Evolutionary conservation across 2,797 vertebrate genomes (phyloP).

Genomic region (Helarctos malayanus): DNA sequence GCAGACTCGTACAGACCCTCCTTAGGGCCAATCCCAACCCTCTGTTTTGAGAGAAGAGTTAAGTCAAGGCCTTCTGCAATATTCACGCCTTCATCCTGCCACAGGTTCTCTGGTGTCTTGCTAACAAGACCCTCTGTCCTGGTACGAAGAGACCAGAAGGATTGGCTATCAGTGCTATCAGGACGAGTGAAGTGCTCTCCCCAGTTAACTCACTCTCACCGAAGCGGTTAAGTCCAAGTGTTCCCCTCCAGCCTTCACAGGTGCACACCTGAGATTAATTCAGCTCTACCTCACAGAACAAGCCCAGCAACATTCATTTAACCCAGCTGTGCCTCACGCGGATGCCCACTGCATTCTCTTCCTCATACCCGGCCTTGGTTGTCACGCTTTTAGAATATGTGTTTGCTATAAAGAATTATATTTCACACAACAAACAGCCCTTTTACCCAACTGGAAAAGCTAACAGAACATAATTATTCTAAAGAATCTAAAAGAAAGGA

Average conservation of each 20-base stretch:
- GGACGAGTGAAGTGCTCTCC: neutral
- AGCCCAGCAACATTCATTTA: neutral
- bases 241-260: neutral
- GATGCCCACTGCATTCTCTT: neutral
- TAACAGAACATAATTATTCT: neutral
- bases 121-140: neutral
- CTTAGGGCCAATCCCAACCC: neutral
- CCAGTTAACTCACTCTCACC: neutral
- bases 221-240: neutral
- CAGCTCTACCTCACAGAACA: neutral
- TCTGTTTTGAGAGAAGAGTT: neutral
- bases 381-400: fast-evolving
- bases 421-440: neutral
- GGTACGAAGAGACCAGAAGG: neutral
- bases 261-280: neutral
- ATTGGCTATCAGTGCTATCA: neutral
- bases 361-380: neutral
- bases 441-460: neutral
- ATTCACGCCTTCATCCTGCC: neutral
- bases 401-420: neutral
- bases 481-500: neutral
- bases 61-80: neutral
- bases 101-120: neutral
- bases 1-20: neutral
- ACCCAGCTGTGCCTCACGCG: neutral